Percentiles rank a stretch among this genome's conserved stretches.
phyloP scores from a whole-genome alignment of 2,888 invertebrate species.

The Hecatera dysodea region DNA sequence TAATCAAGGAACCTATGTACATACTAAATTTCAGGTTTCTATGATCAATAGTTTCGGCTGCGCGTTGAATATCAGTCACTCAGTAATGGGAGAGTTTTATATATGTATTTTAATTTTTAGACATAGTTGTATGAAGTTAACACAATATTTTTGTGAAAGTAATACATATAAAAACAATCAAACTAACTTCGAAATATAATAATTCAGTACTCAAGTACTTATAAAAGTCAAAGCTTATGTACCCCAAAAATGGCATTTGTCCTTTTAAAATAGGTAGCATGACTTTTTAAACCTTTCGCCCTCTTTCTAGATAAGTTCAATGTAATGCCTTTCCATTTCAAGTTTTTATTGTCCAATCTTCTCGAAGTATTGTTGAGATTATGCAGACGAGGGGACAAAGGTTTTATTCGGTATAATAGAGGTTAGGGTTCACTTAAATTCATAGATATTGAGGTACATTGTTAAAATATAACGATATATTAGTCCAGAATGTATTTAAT shows the following conservation, averaged over 20 bases:
- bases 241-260: slow-evolving; percentile 30
- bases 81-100: too few species aligned
- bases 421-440: slow-evolving; percentile 28
- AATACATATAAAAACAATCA: slow-evolving; percentile 16
- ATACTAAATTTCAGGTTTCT: too few species aligned
- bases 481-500: too few species aligned
- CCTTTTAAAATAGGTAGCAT: slow-evolving; percentile 24
- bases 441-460: background rate
- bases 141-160: background rate
- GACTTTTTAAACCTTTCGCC: slow-evolving; percentile 56
- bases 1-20: too few species aligned
- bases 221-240: slow-evolving; percentile 22
- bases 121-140: background rate
- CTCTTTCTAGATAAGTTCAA: slow-evolving; percentile 56
- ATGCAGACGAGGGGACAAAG: slow-evolving; percentile 37
- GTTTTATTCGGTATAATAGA: slow-evolving; percentile 41
- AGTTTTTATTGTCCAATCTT: slow-evolving; percentile 65
- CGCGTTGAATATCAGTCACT: too few species aligned
- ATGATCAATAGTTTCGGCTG: too few species aligned
- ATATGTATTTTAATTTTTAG: too few species aligned
- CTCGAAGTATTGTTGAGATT: slow-evolving; percentile 46
- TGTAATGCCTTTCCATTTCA: slow-evolving; percentile 59
- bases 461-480: too few species aligned
- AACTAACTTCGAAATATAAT: slow-evolving; percentile 44
- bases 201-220: slow-evolving; percentile 26